These are phyloP conservation scores for Empis livida DNA, from an alignment of 2,888 invertebrate species.

Conservation along the genomic window DNA sequence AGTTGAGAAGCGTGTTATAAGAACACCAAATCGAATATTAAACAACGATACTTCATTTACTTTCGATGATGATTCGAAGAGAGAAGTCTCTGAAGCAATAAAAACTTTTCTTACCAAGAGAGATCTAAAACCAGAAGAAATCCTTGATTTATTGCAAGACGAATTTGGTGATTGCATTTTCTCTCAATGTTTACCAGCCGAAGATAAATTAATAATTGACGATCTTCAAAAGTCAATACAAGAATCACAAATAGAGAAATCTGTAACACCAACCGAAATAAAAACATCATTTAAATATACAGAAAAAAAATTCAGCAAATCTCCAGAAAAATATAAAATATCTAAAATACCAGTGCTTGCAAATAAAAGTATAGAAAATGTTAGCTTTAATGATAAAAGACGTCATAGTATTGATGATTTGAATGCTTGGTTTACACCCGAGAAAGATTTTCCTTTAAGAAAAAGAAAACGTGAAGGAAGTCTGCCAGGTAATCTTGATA, in stretches of 20 bases:
- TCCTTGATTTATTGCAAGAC: constrained; percentile 8
- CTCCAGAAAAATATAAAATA: background rate
- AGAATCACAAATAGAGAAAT: background rate
- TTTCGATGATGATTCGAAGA: background rate
- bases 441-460: constrained; percentile 3
- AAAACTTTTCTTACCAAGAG: constrained; percentile 7
- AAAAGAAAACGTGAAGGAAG: constrained; percentile 9
- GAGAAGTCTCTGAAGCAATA: constrained; percentile 8
- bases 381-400: constrained; percentile 5
- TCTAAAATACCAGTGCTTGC: constrained; percentile 5
- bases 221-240: constrained; percentile 5
- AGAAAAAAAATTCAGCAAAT: background rate
- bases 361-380: constrained; percentile 3
- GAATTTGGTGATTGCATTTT: constrained; percentile 10
- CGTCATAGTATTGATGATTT: constrained; percentile 15
- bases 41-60: background rate
- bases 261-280: background rate
- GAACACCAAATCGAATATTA: background rate
- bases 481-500: constrained; percentile 6
- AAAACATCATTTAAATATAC: background rate
- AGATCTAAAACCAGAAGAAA: constrained; percentile 7
- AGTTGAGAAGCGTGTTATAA: background rate
- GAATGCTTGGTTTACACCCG: constrained; percentile 14
- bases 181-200: constrained; percentile 2
- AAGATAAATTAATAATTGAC: constrained; percentile 6